phyloP scores from a whole-genome alignment of 1,140 invertebrate genomes.

The Hycleus cichorii region DNA sequence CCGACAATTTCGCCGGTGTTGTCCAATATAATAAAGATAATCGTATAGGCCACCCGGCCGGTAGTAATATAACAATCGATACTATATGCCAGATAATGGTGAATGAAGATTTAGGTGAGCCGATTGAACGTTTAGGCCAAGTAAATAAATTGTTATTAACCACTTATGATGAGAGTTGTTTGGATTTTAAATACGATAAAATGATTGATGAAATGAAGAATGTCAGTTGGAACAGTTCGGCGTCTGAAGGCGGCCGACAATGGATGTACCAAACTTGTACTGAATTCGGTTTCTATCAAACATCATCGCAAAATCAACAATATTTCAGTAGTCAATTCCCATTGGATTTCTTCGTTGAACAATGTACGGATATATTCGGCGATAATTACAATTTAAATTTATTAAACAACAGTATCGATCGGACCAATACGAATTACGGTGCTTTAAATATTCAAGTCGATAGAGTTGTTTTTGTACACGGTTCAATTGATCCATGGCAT shows the following conservation, averaged over 20 bases:
- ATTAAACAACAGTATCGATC: slow-evolving; percentile 52
- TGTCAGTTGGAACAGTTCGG: slow-evolving; percentile 57
- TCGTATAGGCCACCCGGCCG: slow-evolving; percentile 49
- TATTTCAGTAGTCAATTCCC: slow-evolving; percentile 75
- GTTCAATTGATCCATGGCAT: slow-evolving; percentile 91
- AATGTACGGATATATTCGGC: slow-evolving; percentile 73
- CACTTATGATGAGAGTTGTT: slow-evolving; percentile 63
- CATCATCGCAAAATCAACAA: slow-evolving; percentile 62
- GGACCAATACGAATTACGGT: slow-evolving; percentile 77
- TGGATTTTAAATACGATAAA: slow-evolving; percentile 76
- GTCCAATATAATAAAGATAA: slow-evolving; percentile 96
- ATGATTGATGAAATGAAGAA: slow-evolving; percentile 68
- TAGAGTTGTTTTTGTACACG: slow-evolving; percentile 81
- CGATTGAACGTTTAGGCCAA: slow-evolving; percentile 61
- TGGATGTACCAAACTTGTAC: slow-evolving; percentile 96
- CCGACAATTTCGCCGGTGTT: slow-evolving; percentile 75
- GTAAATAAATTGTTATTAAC: slow-evolving; percentile 67
- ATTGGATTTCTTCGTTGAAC: slow-evolving; percentile 69
- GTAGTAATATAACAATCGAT: slow-evolving; percentile 70
- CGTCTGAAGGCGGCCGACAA: slow-evolving; percentile 62
- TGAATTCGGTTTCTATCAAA: slow-evolving; percentile 93
- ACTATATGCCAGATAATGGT: slow-evolving; percentile 67
- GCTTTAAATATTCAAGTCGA: slow-evolving; percentile 60
- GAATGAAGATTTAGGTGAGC: slow-evolving; percentile 49
- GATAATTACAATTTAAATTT: slow-evolving; percentile 50